Evolutionary conservation across 2,113 vertebrate species (phyloP).

Genomic region (Otus sunia): DNA sequence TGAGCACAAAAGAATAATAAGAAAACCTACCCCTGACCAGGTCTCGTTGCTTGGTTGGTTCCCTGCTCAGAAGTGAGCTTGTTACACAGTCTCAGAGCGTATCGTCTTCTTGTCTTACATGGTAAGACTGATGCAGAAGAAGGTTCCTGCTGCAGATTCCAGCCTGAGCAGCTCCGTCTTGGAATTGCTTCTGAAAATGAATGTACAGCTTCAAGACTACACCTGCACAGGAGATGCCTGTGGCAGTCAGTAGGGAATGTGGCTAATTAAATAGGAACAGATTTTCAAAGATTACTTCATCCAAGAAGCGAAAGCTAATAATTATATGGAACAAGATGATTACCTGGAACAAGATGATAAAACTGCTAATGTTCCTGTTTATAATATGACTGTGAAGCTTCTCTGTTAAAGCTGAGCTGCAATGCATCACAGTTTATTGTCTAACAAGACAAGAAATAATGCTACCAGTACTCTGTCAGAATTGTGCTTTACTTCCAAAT

Average conservation of each 20-base stretch:
- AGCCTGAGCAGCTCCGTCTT: slow-evolving; percentile 22
- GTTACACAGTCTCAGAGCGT: not conserved
- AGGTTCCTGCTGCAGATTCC: slow-evolving; percentile 13
- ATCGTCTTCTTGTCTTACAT: not conserved
- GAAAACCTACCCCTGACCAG: not conserved
- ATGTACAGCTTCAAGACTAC: slow-evolving; percentile 57
- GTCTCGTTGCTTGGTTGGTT: not conserved
- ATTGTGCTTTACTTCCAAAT: not conserved
- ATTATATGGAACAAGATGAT: slow-evolving; percentile 49
- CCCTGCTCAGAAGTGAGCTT: not conserved
- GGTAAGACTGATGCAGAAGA: not conserved
- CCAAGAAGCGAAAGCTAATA: slow-evolving; percentile 36
- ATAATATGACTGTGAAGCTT: not conserved
- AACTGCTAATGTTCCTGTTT: slow-evolving; percentile 42
- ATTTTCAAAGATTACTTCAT: slow-evolving; percentile 62
- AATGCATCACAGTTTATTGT: not conserved
- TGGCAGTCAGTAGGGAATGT: slow-evolving; percentile 60
- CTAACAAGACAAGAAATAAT: not conserved
- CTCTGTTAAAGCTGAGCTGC: not conserved
- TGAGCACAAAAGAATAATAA: not conserved
- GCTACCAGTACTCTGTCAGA: not conserved
- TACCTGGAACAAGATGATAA: slow-evolving; percentile 65
- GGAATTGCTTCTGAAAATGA: slow-evolving; percentile 25
- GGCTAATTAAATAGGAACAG: slow-evolving; percentile 57
- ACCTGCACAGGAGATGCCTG: slow-evolving; percentile 63